Evolutionary conservation across 92 coral and sea anemone species (phyloP).

Genomic region (Pocillopora grandis): DNA sequence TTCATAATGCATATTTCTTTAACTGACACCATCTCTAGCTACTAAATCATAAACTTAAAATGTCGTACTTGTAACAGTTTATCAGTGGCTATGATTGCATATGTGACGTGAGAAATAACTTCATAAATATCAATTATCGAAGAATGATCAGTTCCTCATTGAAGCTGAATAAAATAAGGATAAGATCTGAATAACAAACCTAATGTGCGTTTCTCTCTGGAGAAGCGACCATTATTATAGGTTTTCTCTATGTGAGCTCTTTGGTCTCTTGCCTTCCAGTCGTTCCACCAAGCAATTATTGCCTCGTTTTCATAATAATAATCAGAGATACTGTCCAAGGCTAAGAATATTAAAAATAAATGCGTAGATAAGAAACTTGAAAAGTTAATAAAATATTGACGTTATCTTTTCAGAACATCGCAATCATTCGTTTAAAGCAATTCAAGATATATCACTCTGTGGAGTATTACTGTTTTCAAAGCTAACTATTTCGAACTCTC

Average conservation of each 20-base stretch:
- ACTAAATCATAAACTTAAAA: no score
- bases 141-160: no score
- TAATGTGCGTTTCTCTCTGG: conserved; percentile 22
- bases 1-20: no score
- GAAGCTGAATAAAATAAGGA: not conserved
- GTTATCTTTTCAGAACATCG: not conserved
- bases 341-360: not conserved
- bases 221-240: conserved; percentile 23
- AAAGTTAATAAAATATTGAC: not conserved
- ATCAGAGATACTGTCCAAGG: conserved; percentile 26
- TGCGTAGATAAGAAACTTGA: not conserved
- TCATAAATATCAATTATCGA: not conserved
- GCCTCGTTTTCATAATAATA: conserved; percentile 23
- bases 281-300: conserved; percentile 34
- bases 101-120: no score
- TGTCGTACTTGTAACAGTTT: no score
- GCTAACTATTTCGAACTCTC: no score
- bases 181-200: conserved; percentile 3
- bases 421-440: no score
- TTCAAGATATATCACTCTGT: no score
- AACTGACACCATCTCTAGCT: no score
- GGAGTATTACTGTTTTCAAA: no score
- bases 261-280: conserved; percentile 31
- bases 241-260: conserved; percentile 26
- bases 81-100: no score